Conservation (phyloP, 2,797 vertebrate genomes). For the Acanthis flammea region DNA sequence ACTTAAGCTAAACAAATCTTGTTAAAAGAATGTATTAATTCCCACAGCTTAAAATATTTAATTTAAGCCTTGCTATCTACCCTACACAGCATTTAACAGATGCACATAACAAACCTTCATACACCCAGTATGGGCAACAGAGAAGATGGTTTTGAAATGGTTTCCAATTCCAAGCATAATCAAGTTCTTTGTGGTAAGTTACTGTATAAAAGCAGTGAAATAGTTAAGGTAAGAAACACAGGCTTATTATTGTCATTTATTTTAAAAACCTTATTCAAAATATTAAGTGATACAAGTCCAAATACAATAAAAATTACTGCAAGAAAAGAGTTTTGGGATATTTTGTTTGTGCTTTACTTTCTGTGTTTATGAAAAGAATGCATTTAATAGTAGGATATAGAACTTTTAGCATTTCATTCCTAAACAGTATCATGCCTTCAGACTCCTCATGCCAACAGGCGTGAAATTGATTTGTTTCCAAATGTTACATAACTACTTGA, state of each 20-base stretch:
- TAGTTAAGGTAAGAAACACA: conserved; percentile 1
- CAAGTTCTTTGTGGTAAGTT: background rate
- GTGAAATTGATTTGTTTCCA: background rate
- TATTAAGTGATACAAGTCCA: conserved; percentile 75
- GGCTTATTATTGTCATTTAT: conserved; percentile 67
- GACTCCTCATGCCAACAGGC: background rate
- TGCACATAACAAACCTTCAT: background rate
- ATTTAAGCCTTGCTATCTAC: background rate
- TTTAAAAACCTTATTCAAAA: conserved; percentile 78
- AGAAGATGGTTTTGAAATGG: background rate
- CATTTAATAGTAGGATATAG: background rate
- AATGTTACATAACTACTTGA: background rate
- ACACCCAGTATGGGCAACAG: background rate
- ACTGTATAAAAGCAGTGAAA: background rate
- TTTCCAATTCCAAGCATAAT: background rate
- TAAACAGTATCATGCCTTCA: background rate
- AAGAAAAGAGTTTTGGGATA: conserved; percentile 49
- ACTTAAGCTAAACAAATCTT: background rate
- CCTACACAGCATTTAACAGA: background rate
- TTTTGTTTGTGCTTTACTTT: conserved; percentile 55
- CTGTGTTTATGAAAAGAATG: background rate
- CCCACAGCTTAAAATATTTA: background rate
- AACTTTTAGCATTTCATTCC: background rate
- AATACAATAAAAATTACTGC: conserved; percentile 72
- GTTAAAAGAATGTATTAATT: background rate